Base-by-base conservation (phyloP, 2,113 vertebrate genomes). In the Albula glossodonta region DNA sequence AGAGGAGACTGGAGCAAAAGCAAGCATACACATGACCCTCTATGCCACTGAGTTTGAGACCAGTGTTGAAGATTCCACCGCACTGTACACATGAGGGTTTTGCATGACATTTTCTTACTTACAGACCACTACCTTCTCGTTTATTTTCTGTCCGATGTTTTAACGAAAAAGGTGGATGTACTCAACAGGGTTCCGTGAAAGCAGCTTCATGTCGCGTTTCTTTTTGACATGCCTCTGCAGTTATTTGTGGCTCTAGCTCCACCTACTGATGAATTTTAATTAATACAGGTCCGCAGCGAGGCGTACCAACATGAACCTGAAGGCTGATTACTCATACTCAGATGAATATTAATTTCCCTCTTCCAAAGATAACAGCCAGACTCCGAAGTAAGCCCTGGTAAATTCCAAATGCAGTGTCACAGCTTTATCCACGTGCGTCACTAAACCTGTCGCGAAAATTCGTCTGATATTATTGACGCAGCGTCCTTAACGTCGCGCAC, bases 201-300 rank as follows among this genome's bases (percentile, higher is more conserved):
- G 57, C 10, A 31, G 31, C 53, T 12, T 11, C n/a, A 15, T 53
- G n/a, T 12, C 41, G 41, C 84, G 8, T 70, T 85, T 5, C 87
- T 86, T 85, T 87, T 84, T 87, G 83, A 53, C 87, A 92, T 84
- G 9, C 3, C 82, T 51, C 7, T 53, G 10, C 77, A 17, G 63
- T 86, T 6, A 88, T 87, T 86, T 87, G 85, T 87, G 84, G 63
- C 86, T 92, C 84, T 93, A 50, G 85, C 92, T 88, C 93, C 92
- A 92, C 78, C 93, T 93, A 93, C 91, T 91, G 94, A 91, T 49
- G 13, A 11, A 4, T 79, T 11, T 79, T 1, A 53, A 60, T n/a
- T 31, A 74, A 74, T 10, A 74, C 70, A 74, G 70, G n/a, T 8
- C n/a, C 22, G 10, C n/a, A 10, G 22, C 8, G 22, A 3, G n/a